Conservation (phyloP, 2,113 vertebrate species). For the Neolamprologus ventralis region DNA sequence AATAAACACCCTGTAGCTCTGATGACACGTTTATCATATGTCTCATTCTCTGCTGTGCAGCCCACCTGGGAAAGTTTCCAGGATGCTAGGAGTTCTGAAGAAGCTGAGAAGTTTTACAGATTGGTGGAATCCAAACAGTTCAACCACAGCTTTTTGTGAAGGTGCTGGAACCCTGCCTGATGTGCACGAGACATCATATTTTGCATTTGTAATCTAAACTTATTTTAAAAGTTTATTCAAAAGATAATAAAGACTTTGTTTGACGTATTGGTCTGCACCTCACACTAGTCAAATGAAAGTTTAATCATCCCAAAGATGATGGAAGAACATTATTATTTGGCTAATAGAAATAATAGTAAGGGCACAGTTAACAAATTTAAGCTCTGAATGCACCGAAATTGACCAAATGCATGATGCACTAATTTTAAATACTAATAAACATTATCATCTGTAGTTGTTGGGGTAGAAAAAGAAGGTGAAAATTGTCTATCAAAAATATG, state of each 20-base stretch:
- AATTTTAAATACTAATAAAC: background rate
- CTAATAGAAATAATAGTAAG: background rate
- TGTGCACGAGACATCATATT: conserved; percentile 41
- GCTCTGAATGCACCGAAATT: fast-evolving
- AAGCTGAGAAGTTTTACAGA: conserved; percentile 24
- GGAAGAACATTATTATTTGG: background rate
- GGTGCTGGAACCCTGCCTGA: conserved; percentile 73
- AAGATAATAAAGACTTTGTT: background rate
- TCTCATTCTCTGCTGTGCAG: background rate
- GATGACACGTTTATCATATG: background rate
- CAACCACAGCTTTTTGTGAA: conserved; percentile 64
- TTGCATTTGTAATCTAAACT: background rate
- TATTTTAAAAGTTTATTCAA: background rate
- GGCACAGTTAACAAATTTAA: background rate
- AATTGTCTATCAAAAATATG: background rate
- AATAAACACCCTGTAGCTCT: background rate
- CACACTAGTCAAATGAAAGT: background rate
- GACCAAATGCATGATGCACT: background rate
- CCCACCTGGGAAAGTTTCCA: conserved; percentile 59
- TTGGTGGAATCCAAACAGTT: conserved; percentile 13
- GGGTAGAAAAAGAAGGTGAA: background rate
- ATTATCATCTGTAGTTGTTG: fast-evolving
- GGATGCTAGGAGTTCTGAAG: conserved; percentile 51
- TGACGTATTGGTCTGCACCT: background rate
- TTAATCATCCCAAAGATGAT: background rate